A percentile compares a stretch with the other conserved stretches of the same genome.
These are phyloP conservation scores for Heteractis magnifica DNA, from an alignment of 92 coral and sea anemone species.

Conservation along the genomic window DNA sequence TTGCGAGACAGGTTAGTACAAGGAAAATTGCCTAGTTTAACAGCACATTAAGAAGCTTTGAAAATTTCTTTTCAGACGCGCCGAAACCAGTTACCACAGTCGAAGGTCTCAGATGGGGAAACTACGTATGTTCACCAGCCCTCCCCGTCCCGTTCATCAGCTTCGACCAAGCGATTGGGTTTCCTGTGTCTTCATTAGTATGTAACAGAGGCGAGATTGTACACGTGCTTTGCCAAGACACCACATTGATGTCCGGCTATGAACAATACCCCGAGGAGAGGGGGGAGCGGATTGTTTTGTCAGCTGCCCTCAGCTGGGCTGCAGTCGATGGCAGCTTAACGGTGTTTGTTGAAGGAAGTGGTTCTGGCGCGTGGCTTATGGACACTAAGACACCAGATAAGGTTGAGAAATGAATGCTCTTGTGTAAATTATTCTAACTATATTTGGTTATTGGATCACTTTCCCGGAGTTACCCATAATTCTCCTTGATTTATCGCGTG, in stretches of 20 bases:
- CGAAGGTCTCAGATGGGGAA: constrained; percentile 91
- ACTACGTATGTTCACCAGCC: constrained; percentile 92
- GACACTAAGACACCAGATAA: constrained; percentile 88
- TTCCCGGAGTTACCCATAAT: no score
- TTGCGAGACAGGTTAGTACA: no score
- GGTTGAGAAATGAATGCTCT: constrained; percentile 30
- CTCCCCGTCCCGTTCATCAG: constrained; percentile 74
- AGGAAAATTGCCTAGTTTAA: no score
- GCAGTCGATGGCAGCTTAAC: constrained; percentile 77
- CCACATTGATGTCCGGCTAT: constrained; percentile 68
- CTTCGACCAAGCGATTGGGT: constrained; percentile 52
- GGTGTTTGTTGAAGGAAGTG: constrained; percentile 60
- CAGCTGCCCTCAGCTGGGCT: constrained; percentile 87
- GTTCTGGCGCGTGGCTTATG: constrained; percentile 67
- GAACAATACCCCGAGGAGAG: constrained; percentile 37
- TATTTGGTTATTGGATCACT: no score
- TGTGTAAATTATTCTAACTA: no score
- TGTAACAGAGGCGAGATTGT: constrained; percentile 65
- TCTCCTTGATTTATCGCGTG: no score
- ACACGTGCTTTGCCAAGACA: constrained; percentile 67
- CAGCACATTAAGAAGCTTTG: not conserved
- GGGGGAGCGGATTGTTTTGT: constrained; percentile 66
- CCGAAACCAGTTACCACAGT: constrained; percentile 79
- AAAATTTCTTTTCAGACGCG: constrained; percentile 40
- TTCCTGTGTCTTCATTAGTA: constrained; percentile 62